phyloP scores from a whole-genome alignment of 2,797 vertebrate species.

The Meda fulgida region DNA sequence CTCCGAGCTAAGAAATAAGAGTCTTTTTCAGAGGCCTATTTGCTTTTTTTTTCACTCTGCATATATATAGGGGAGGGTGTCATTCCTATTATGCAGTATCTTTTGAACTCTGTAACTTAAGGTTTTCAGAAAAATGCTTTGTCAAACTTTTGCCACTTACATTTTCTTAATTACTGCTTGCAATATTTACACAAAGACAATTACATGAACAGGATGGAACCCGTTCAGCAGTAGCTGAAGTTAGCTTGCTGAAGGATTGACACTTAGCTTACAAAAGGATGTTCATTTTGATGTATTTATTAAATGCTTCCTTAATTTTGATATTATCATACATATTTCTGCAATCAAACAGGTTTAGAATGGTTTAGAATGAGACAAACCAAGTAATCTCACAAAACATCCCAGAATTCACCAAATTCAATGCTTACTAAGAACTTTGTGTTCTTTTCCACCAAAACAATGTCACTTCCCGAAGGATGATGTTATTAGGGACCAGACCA shows the following conservation, averaged over 20 bases:
- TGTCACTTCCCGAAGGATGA: background rate
- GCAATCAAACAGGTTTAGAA: background rate
- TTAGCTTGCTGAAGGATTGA: background rate
- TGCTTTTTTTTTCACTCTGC: background rate
- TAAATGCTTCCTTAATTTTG: background rate
- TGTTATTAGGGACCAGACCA: background rate
- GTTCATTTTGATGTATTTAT: background rate
- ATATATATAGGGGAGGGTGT: background rate
- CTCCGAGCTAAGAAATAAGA: constrained; percentile 13
- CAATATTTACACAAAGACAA: background rate
- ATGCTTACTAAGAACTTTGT: background rate
- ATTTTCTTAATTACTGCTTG: background rate
- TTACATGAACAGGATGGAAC: background rate
- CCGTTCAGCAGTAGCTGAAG: background rate
- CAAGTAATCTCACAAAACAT: background rate
- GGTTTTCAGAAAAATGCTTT: background rate
- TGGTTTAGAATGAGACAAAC: background rate
- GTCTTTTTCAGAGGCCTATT: background rate
- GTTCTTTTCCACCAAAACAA: background rate
- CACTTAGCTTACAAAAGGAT: background rate
- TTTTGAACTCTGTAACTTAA: constrained; percentile 15
- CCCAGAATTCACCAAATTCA: background rate
- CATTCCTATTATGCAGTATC: background rate
- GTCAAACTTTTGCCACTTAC: background rate
- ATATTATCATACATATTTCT: background rate